Base-by-base conservation (phyloP, 2,888 invertebrate genomes). In the Tenodera sinensis region DNA sequence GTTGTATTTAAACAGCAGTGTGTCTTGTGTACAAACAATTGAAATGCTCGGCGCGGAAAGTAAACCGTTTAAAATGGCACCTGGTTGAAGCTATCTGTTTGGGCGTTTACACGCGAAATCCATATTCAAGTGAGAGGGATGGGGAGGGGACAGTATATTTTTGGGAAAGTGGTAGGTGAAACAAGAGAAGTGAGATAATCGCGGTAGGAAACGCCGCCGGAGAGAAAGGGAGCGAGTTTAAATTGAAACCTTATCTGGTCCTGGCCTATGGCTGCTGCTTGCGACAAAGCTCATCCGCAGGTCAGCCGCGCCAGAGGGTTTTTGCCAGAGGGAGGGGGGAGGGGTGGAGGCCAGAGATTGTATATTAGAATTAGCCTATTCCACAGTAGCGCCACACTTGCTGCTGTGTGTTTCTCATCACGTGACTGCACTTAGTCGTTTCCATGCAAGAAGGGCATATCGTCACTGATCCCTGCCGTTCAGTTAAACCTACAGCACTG, bases 161-260 rank as follows among this genome's bases (percentile, higher is more conserved):
- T 87, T 34, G 81, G 83, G 83, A 20, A 27, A 81, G 87, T 82
- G 83, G 87, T 87, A 87, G 84, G 82, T 71, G 85, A 84, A 84
- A 81, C 83, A 87, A 81, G 82, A 28, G 85, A 84, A 84, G 30
- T 34, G 34, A 84, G 88, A 82, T 84, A 84, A 88, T 47, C 42
- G 42, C 42, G 42, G 84, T 28, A 82, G 84, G 88, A 71, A 84
- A 88, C 82, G 54, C 27, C 54, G 81, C 25, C 20, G 25, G 87
- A 82, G 89, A 83, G 87, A 28, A 47, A 47, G 87, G 34, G 83
- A 27, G 85, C 42, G 42, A 90, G 90, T 89, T 90, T 91, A 91
- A 91, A 91, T 91, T 91, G 91, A 91, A 91, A 91, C 90, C 91
- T 91, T 91, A 91, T 91, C 91, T 91, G 87, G 20, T 27, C 82